Evolutionary conservation across 2,888 invertebrate genomes (phyloP), one percentile per base, ranked within the genome.

Genomic region (Orthosia cruda): DNA sequence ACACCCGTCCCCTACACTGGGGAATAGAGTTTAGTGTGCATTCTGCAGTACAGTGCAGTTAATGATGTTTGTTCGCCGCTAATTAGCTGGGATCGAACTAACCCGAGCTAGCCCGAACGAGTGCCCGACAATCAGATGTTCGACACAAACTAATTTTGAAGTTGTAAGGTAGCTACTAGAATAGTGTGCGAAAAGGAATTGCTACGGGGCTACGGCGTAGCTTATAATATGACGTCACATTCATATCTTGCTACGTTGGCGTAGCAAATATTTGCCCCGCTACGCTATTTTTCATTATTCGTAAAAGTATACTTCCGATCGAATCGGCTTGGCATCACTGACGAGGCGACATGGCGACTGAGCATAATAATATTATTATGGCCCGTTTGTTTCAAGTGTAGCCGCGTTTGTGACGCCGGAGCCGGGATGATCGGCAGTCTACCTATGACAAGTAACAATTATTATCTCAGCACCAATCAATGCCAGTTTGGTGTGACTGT

Each of bases 61-160:
- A 86, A 86, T 86, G 86, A 86, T 87, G 86, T 84, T 85, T 88
- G 87, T 81, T 73, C 74, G 68, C 75, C 73, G 50, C 84, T 86
- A 84, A 84, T 88, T 86, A 86, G 80, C 73, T 72, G 80, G 86
- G 74, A 73, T 86, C 20, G 65, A 62, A 65, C 85, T 74, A 80
- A 74, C 85, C 80, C 26, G 63, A 62, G 63, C 85, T 74, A 80
- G 71, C 85, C 77, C 90, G 85, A 87, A 88, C 83, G 83, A 84
- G 87, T 81, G 81, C 80, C 79, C 77, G 84, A 88, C 91, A 92
- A 92, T 91, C 91, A 90, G 84, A 77, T 87, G 86, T 88, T 90
- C 84, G 85, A 87, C 80, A 78, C 87, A 85, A 91, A 90, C 89
- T 91, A 91, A 91, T 91, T 91, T 85, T 66, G 75, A 71, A 66